Evolutionary conservation across 2,113 vertebrate genomes (phyloP).

Genomic region (Budorcas taxicolor): DNA sequence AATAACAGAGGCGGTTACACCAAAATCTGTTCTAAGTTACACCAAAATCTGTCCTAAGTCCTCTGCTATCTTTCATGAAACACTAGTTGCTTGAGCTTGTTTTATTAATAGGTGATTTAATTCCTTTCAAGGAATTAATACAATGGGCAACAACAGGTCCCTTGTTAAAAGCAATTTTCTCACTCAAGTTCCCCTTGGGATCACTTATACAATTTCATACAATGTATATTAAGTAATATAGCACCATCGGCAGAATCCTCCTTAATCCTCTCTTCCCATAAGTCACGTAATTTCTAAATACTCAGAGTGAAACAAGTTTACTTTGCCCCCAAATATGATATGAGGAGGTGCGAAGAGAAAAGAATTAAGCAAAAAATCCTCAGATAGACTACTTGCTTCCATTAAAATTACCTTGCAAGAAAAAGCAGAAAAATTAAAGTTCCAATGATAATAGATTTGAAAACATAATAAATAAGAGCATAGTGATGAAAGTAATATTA

Average conservation of each 20-base stretch:
- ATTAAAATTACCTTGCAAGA: background rate
- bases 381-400: background rate
- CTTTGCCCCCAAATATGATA: background rate
- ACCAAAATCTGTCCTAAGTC: background rate
- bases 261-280: background rate
- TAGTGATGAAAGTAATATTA: background rate
- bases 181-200: background rate
- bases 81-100: background rate
- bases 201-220: background rate
- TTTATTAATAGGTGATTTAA: background rate
- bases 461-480: background rate
- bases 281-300: background rate
- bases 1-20: background rate
- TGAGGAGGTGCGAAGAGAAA: background rate
- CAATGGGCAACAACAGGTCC: background rate
- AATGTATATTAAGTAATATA: background rate
- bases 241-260: background rate
- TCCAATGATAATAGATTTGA: background rate
- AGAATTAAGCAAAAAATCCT: background rate
- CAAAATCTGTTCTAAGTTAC: background rate
- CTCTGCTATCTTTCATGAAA: background rate
- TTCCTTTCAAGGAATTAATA: background rate
- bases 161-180: background rate
- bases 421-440: slow-evolving; percentile 13
- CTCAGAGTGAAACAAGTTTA: background rate